Base-by-base conservation (phyloP, 2,797 vertebrate species). In the Chanos chanos region DNA sequence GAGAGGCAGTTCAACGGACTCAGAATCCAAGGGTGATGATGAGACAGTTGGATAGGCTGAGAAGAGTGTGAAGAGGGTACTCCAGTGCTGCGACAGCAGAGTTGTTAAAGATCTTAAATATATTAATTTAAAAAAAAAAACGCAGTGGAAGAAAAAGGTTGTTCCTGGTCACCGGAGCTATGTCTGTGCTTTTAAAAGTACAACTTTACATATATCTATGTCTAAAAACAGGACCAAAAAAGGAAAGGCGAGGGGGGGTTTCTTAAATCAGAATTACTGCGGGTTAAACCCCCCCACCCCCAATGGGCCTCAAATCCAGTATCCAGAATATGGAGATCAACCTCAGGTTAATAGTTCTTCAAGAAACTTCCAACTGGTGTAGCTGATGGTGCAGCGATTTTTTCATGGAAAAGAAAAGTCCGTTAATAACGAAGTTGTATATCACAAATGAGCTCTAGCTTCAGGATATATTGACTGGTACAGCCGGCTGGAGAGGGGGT, bases 261-360 rank as follows among this genome's bases (percentile, higher is more conserved):
- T 63, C 52, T 59, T 36, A 57, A 57, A 61, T 30, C 73, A 19
- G 53, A 72, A 73, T 73, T 63, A 72, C 51, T 48, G 66, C 61
- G 64, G 68, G 64, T 64, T 71, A 64, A 61, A 74, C 56, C 71
- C 78, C 75, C 65, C 71, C 69, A 68, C 59, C 68, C 67, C 44
- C 19, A 44, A 34, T 55, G 76, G 83, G 79, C 79, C 81, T 71
- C 45, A 31, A 71, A 67, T 70, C 56, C 53, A 25, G 55, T 44
- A 70, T 65, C 70, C 72, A 30, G 51, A 58, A 48, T 54, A 48
- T 34, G 28, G 31, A 63, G 48, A 50, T 65, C 61, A 56, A 16
- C 33, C 31, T 41, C 49, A 53, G 55, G 36, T 27, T 21, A 21
- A 44, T 13, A 58, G 52, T 37, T 19, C 24, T 41, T 8, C 4